Evolutionary conservation across 2,113 vertebrate genomes (phyloP).

Genomic region (Nyctibius bracteatus): DNA sequence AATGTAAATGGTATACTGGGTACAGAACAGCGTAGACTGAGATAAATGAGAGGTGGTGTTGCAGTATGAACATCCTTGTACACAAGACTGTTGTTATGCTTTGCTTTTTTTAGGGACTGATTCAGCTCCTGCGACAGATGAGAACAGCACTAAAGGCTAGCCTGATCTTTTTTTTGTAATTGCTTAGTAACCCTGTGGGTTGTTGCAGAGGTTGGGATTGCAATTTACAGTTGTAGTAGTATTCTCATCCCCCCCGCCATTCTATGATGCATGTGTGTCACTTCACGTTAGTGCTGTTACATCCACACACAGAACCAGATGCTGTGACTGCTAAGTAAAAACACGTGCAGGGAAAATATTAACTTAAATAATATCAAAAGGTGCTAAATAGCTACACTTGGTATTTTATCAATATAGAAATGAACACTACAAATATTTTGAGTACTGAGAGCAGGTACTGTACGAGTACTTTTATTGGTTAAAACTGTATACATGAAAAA

Average conservation of each 20-base stretch:
- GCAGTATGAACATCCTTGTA: background rate
- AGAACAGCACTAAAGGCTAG: background rate
- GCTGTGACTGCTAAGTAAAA: background rate
- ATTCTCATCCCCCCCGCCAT: fast-evolving
- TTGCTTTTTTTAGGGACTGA: too few relatives aligned
- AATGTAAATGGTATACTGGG: background rate
- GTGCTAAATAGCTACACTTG: background rate
- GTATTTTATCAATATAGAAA: background rate
- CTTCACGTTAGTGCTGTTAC: background rate
- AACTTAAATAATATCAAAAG: background rate
- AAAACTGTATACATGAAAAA: background rate
- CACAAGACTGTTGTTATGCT: background rate
- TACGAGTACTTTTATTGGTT: background rate
- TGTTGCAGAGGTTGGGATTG: background rate
- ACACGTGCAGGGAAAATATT: background rate
- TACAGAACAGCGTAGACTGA: background rate
- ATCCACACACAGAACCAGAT: background rate
- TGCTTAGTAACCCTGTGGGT: background rate
- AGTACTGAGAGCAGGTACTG: background rate
- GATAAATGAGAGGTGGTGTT: background rate
- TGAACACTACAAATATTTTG: background rate
- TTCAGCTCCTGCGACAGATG: background rate
- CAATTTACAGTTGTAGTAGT: background rate
- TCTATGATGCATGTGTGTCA: fast-evolving
- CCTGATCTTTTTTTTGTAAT: background rate